A percentile compares a stretch with the other conserved stretches of the same genome.
Conservation (phyloP, 2,113 vertebrate genomes). For the Apistogramma diplotaenia region DNA sequence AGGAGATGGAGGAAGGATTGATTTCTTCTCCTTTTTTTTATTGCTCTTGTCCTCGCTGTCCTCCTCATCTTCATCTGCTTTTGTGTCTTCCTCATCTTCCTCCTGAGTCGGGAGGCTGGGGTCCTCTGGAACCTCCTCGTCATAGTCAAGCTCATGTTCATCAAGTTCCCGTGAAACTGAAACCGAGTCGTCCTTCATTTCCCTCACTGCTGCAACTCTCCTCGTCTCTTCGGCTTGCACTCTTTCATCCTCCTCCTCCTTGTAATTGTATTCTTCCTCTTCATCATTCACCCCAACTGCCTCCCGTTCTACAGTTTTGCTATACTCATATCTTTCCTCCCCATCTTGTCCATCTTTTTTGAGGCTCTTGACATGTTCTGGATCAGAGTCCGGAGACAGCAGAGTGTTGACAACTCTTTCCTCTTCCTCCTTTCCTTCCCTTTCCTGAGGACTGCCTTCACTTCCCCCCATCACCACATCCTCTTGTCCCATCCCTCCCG, state of each 20-base stretch:
- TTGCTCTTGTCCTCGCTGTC: conserved; percentile 71
- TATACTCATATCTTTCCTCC: conserved; percentile 41
- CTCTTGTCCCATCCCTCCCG: conserved; percentile 63
- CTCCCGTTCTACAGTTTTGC: neutral
- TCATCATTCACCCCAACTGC: conserved; percentile 62
- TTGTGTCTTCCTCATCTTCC: conserved; percentile 79
- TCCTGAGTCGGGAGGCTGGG: conserved; percentile 73
- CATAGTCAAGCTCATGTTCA: conserved; percentile 96
- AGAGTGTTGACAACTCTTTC: conserved; percentile 77
- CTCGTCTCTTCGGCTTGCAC: conserved; percentile 59
- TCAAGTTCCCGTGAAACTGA: conserved; percentile 94
- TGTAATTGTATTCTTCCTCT: conserved; percentile 40
- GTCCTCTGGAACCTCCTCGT: conserved; percentile 96
- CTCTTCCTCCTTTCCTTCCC: conserved; percentile 72
- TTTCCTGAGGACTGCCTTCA: conserved; percentile 74
- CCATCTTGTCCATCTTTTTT: conserved; percentile 52
- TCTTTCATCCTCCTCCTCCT: conserved; percentile 44
- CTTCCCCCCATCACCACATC: conserved; percentile 75
- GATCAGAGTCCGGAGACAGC: conserved; percentile 86
- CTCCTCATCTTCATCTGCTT: conserved; percentile 72
- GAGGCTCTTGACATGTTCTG: conserved; percentile 67
- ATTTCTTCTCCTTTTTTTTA: conserved; percentile 71
- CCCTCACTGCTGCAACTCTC: conserved; percentile 71
- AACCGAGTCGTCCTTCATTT: conserved; percentile 87
- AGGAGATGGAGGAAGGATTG: conserved; percentile 70